Base-by-base conservation (phyloP, 2,888 invertebrate species). In the Agriopis aurantiaria region DNA sequence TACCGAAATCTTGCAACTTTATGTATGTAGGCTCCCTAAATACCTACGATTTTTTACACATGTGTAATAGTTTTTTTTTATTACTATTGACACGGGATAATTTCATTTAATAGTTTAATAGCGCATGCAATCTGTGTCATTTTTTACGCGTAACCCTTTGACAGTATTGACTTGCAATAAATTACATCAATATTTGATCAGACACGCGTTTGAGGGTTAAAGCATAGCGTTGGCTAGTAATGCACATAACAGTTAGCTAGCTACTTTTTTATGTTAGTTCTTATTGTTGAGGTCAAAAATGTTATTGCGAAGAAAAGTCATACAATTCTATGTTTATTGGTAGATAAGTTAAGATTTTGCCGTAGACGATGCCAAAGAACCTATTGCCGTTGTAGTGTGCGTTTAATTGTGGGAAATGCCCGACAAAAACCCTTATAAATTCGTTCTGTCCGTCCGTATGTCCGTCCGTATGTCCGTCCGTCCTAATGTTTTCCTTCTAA, bases 151-250 rank as follows among this genome's bases (percentile, higher is more conserved):
- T 33, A 91, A 91, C 91, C 92, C 91, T 91, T 93, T 91, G 85
- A 85, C 81, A 84, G 79, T 89, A 93, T 92, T 83, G 93, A 90
- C 88, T 83, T 76, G 85, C 85, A 81, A 92, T 92, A 92, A 91
- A 92, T 93, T 84, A 86, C 82, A 88, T 88, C 80, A 90, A 92
- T 92, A 90, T 92, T 91, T 89, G 88, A 92, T 92, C 87, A 82
- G 93, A 85, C 84, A 91, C 89, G 90, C 88, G 71, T 79, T 77
- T 75, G 73, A 72, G 73, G 69, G 72, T 61, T 65, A 17, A 60
- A 60, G 53, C 63, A 64, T 59, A 23, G 59, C 48, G 58, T 40
- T 52, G 2, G 33, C 49, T 17, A 23, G 17, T 23, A 23, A 41
- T 51, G 33, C 5, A 33, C 12, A n/a, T 8, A 57, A 49, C 7